Evolutionary conservation across 1,140 invertebrate genomes (phyloP), one percentile per base, ranked within the genome.

Genomic region (Marisa cornuarietis): DNA sequence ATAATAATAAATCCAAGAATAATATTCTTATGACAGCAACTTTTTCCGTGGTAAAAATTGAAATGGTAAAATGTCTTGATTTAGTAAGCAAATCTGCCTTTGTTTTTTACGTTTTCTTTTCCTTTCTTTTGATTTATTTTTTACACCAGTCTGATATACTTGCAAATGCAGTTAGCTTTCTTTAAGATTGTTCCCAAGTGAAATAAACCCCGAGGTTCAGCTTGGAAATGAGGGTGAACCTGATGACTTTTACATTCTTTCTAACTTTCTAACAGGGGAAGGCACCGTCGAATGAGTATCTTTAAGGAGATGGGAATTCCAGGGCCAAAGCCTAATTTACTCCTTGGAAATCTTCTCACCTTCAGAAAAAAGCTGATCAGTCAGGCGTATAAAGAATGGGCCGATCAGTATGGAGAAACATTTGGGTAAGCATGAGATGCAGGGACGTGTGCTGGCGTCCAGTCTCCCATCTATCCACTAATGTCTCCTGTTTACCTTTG

Each of bases 381-480:
- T 24, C 51, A 74, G 54, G 79, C 75, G 49, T 88, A 88, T 69
- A 72, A 81, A 81, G 86, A 90, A 76, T 92, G 91, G 91, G 86
- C 84, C 49, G 84, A 88, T 76, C 79, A 86, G n/a, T 92, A 89
- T 79, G 92, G 92, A 72, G 87, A 89, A 74, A 90, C 88, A 51
- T 92, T 88, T 83, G 92, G 92, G 86, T 90, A 84, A 79, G 84
- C 80, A 42, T 71, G 11, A 49, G 72, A 18, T 74, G 26, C 31
- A 71, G 51, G 16, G 22, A 11, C 20, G 26, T 54, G 20, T 4
- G 69, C 18, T n/a, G 20, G 10, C 7, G 51, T 71, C 22, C 22
- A 22, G 51, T 24, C 7, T 31, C 18, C 22, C 22, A 74, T n/a
- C 7, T 18, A 10, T 24, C 9, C 49, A 78, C 63, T 24, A 0